phyloP scores from a whole-genome alignment of 2,888 invertebrate species.

The Oconnorella tubifera region DNA sequence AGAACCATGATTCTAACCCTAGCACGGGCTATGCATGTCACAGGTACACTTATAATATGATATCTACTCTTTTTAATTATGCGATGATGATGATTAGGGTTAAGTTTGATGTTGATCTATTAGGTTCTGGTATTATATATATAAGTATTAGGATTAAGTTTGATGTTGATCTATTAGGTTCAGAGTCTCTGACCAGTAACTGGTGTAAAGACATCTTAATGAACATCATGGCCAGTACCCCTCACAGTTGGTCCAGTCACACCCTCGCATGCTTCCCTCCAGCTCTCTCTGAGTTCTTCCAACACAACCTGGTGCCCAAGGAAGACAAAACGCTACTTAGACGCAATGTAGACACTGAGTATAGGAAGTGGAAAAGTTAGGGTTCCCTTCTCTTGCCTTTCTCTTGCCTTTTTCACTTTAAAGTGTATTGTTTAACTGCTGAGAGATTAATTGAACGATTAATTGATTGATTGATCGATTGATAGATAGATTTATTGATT shows the following conservation, averaged over 20 bases:
- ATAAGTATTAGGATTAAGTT: no score
- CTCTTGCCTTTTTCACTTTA: no score
- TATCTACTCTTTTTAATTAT: no score
- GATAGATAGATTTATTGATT: no score
- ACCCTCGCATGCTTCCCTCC: constrained; percentile 88
- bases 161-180: no score
- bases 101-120: no score
- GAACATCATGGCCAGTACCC: constrained; percentile 86
- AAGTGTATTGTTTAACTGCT: no score
- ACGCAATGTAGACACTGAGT: constrained; percentile 65
- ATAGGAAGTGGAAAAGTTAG: constrained; percentile 77
- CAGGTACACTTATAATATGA: constrained; percentile 63
- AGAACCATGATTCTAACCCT: constrained; percentile 86
- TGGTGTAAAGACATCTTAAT: constrained; percentile 87
- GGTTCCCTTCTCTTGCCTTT: neutral
- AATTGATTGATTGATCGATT: no score
- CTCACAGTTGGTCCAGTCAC: constrained; percentile 91
- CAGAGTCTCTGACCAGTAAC: constrained; percentile 59
- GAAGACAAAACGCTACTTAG: constrained; percentile 88
- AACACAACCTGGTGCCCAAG: constrained; percentile 52
- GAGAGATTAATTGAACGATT: no score
- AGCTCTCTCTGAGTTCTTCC: constrained; percentile 82
- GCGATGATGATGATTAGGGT: no score
- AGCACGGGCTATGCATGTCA: constrained; percentile 89
- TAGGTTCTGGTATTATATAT: no score